These are phyloP conservation scores for Chromis chromis DNA, from an alignment of 2,797 vertebrate species.

Conservation along the genomic window DNA sequence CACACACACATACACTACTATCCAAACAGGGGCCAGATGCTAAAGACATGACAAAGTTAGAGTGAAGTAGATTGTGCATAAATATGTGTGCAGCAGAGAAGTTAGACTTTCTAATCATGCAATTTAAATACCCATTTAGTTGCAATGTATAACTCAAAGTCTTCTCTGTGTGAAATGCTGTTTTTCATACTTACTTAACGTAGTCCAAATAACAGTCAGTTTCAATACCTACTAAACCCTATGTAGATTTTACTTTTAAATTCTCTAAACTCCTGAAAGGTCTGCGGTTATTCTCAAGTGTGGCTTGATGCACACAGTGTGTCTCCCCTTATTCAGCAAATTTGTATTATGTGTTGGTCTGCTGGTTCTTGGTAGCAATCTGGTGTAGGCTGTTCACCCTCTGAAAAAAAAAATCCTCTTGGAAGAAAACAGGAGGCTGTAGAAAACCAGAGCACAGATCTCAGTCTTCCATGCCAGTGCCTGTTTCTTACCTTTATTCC, in stretches of 20 bases:
- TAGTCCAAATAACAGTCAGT: not conserved
- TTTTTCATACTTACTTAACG: not conserved
- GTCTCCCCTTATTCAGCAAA: constrained; percentile 53
- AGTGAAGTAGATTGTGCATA: constrained; percentile 39
- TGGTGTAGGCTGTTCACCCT: constrained; percentile 39
- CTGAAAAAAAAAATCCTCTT: constrained; percentile 45
- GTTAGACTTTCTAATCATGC: constrained; percentile 52
- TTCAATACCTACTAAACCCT: not conserved
- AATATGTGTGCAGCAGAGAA: constrained; percentile 34
- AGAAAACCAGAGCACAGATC: constrained; percentile 57
- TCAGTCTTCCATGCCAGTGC: constrained; percentile 63
- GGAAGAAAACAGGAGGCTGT: constrained; percentile 55
- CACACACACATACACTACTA: constrained; percentile 9
- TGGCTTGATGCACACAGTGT: constrained; percentile 24
- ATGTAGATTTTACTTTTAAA: not conserved
- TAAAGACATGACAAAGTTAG: constrained; percentile 41
- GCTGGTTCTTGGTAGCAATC: constrained; percentile 66
- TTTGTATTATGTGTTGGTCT: constrained; percentile 61
- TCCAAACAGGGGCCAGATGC: constrained; percentile 28
- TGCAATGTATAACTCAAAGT: not conserved
- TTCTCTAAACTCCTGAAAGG: constrained; percentile 22
- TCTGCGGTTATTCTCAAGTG: constrained; percentile 24
- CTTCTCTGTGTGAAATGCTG: constrained; percentile 9
- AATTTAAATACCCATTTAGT: constrained; percentile 17
- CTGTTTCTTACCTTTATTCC: constrained; percentile 63